Conservation (phyloP, 2,797 vertebrate species). For the Tiaroga cobitis region DNA sequence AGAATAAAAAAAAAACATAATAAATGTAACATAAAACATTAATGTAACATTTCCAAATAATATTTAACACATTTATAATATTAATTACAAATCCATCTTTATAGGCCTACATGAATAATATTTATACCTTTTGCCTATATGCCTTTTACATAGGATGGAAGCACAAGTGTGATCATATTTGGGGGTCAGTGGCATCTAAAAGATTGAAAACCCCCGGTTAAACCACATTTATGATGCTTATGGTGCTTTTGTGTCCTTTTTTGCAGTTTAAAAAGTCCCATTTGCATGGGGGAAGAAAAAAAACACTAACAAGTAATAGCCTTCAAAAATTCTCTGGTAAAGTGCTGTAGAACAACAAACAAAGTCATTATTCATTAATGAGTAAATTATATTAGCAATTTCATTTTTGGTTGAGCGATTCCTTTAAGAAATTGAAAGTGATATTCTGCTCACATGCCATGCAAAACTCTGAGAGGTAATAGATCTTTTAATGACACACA, state of each 20-base stretch:
- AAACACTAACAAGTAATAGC: neutral
- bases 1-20: neutral
- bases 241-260: neutral
- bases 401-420: neutral
- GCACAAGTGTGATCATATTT: neutral
- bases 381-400: neutral
- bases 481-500: neutral
- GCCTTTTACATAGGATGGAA: no score
- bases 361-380: neutral
- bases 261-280: neutral
- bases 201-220: no score
- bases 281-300: no score
- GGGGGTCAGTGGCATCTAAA: neutral
- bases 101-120: neutral
- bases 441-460: neutral
- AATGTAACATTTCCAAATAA: neutral
- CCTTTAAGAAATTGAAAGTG: neutral
- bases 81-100: neutral
- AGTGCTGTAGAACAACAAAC: neutral
- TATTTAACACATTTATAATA: neutral
- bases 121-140: accelerated
- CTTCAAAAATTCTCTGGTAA: neutral
- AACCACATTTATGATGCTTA: neutral
- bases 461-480: neutral
- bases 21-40: neutral